Percentiles rank a stretch among this genome's conserved stretches.
phyloP scores from a whole-genome alignment of 2,888 invertebrate genomes.

The Caenorhabditis becei region DNA sequence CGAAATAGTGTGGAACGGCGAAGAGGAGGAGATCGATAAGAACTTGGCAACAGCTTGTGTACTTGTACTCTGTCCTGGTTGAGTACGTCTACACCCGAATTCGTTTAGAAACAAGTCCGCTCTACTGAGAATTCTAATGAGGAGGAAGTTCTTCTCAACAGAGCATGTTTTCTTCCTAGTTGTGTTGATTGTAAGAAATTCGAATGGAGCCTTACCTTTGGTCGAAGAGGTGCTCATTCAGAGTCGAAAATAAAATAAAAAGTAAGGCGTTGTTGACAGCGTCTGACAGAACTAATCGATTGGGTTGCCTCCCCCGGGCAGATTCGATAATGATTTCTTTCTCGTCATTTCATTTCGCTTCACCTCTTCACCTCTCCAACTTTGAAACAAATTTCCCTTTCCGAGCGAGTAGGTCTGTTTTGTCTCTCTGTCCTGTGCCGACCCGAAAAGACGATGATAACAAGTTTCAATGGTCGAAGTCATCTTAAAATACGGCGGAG shows the following conservation, averaged over 20 bases:
- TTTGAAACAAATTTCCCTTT: constrained; percentile 28
- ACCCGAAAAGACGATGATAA: constrained; percentile 17
- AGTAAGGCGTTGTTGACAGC: constrained; percentile 1
- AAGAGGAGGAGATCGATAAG: constrained; percentile 15
- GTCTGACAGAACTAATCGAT: constrained; percentile 15
- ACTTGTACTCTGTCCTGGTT: constrained; percentile 2
- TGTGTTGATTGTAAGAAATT: constrained; percentile 4
- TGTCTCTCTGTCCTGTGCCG: constrained; percentile 32
- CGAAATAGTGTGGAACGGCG: constrained; percentile 41
- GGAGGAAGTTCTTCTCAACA: too few relatives aligned
- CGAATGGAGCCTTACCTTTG: constrained; percentile 30
- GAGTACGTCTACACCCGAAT: too few relatives aligned
- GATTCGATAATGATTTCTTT: constrained; percentile 15
- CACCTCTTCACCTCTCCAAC: constrained; percentile 11
- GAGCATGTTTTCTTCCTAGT: background rate
- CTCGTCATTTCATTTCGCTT: constrained; percentile 2
- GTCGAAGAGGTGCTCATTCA: constrained; percentile 32
- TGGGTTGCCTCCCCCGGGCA: background rate
- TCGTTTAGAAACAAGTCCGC: background rate
- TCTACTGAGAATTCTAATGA: too few relatives aligned
- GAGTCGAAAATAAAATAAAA: constrained; percentile 5
- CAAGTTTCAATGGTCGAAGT: constrained; percentile 16
- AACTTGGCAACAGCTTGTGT: constrained; percentile 24
- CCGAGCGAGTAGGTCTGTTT: constrained; percentile 37
- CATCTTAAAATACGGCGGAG: constrained; percentile 6